Percentiles rank a stretch among this genome's conserved stretches.
phyloP scores from a whole-genome alignment of 2,888 invertebrate genomes.

The Meiosimyza decipiens region DNA sequence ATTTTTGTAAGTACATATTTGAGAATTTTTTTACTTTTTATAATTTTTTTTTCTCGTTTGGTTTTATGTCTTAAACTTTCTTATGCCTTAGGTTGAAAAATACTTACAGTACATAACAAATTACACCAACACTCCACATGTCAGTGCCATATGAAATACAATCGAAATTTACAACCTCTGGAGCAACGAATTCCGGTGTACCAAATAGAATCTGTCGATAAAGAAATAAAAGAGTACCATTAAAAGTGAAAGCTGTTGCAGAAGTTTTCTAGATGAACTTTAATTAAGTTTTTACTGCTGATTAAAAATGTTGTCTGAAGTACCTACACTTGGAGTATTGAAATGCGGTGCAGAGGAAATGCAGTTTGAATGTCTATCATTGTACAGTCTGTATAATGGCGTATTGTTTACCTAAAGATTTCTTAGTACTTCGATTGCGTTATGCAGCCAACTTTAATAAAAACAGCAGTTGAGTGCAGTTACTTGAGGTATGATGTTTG shows the following conservation, averaged over 20 bases:
- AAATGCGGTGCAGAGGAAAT: too few relatives aligned
- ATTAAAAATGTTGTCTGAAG: neutral
- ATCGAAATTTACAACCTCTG: conserved; percentile 99
- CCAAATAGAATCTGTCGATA: conserved; percentile 82
- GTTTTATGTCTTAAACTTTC: neutral
- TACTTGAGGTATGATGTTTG: too few relatives aligned
- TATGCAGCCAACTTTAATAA: too few relatives aligned
- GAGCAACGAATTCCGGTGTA: conserved; percentile 98
- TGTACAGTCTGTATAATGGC: too few relatives aligned
- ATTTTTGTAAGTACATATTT: neutral
- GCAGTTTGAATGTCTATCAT: too few relatives aligned
- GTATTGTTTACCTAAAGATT: too few relatives aligned
- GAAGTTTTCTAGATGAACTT: conserved; percentile 7
- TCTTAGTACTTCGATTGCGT: too few relatives aligned
- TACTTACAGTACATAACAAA: conserved; percentile 97
- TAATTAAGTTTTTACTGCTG: conserved; percentile 37
- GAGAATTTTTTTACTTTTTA: neutral
- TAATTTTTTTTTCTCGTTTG: neutral
- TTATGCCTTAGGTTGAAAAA: neutral
- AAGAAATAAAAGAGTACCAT: conserved; percentile 33
- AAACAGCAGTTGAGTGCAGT: too few relatives aligned
- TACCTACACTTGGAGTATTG: neutral
- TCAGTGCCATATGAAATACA: conserved; percentile 95
- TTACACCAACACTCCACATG: conserved; percentile 99
- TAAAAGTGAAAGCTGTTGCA: conserved; percentile 24